Conservation (phyloP, 2,888 invertebrate genomes). For the Agapostemon virescens region DNA sequence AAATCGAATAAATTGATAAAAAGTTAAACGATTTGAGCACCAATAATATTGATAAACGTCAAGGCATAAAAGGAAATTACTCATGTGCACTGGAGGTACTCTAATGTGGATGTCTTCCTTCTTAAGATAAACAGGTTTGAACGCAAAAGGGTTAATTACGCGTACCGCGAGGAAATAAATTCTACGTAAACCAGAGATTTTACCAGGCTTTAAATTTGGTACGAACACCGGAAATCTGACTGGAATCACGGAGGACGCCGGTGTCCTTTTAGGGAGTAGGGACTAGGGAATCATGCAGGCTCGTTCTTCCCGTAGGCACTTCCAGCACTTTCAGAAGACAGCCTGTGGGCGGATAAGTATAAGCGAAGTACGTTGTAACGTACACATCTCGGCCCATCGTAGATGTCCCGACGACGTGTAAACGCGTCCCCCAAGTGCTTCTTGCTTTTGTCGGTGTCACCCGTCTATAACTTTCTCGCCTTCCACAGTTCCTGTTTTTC, state of each 20-base stretch:
- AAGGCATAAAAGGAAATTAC: too few relatives aligned
- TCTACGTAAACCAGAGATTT: background rate
- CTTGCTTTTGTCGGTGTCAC: conserved; percentile 21
- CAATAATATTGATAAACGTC: too few relatives aligned
- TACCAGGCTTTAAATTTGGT: background rate
- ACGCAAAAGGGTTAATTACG: too few relatives aligned
- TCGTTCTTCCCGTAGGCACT: background rate
- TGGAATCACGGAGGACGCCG: background rate
- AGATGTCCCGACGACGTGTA: conserved; percentile 2
- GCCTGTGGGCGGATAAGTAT: background rate
- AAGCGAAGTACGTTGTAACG: conserved; percentile 35
- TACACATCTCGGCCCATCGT: background rate
- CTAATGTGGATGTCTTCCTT: too few relatives aligned
- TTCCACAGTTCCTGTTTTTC: conserved; percentile 17
- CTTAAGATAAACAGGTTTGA: too few relatives aligned
- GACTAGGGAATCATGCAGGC: background rate
- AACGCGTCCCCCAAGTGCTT: conserved; percentile 9
- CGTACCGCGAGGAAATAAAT: background rate
- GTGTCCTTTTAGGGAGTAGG: background rate
- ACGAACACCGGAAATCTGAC: too few relatives aligned
- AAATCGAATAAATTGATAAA: too few relatives aligned
- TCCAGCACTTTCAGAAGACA: background rate
- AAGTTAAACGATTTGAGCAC: too few relatives aligned
- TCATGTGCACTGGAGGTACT: too few relatives aligned
- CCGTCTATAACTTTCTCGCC: conserved; percentile 35